A percentile compares a stretch with the other conserved stretches of the same genome.
These are phyloP conservation scores for Drosophila parvula DNA, from an alignment of 1,140 invertebrate species.

Conservation along the genomic window DNA sequence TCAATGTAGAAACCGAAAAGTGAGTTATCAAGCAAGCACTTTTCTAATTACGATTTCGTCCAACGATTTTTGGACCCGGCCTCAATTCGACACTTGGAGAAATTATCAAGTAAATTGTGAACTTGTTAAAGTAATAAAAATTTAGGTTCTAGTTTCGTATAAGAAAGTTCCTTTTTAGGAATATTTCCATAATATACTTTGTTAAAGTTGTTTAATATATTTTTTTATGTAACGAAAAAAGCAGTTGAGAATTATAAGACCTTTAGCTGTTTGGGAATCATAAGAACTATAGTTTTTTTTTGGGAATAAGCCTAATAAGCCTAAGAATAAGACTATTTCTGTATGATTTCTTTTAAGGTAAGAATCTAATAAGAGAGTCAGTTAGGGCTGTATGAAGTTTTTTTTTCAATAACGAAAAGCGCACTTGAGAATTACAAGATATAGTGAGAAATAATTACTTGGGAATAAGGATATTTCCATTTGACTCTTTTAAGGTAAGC, in stretches of 20 bases:
- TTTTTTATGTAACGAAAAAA: background rate
- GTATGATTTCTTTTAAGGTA: no score
- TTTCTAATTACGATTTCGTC: slow-evolving; percentile 75
- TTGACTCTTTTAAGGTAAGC: background rate
- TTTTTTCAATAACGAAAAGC: background rate
- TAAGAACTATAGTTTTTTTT: no score
- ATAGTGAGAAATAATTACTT: background rate
- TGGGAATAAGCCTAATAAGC: no score
- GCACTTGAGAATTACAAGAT: background rate
- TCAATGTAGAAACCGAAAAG: slow-evolving; percentile 47
- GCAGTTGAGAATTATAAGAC: background rate
- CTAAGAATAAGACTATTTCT: no score
- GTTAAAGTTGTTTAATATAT: background rate
- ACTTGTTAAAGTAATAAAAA: no score
- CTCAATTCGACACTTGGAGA: slow-evolving; percentile 1
- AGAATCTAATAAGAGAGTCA: no score
- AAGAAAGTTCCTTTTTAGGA: no score
- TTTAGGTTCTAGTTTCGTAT: no score
- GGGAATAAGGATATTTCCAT: background rate
- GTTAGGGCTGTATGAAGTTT: no score
- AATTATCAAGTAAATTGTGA: background rate
- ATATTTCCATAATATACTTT: background rate
- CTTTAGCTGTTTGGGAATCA: no score
- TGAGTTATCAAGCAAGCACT: slow-evolving; percentile 79
- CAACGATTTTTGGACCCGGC: slow-evolving; percentile 24